Conservation (phyloP, 2,888 invertebrate species). For the Andrena fulva region DNA sequence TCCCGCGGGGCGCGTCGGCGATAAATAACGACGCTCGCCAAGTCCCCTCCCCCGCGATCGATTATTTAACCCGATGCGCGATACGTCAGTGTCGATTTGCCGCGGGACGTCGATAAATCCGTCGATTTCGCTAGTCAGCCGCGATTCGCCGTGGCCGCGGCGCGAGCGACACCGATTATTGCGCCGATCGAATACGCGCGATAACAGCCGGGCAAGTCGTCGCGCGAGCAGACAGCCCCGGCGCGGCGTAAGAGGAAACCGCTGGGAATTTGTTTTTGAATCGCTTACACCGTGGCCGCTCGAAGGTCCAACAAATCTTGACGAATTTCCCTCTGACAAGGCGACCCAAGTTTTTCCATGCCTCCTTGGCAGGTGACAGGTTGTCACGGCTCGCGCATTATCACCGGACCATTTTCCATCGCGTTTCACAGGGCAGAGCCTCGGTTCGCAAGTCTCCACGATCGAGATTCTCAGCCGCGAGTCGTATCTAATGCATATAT, state of each 20-base stretch:
- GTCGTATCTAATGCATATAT: too few relatives aligned
- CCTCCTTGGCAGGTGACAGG: too few relatives aligned
- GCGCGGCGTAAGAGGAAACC: background rate
- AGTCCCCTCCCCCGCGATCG: background rate
- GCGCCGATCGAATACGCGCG: conserved; percentile 16
- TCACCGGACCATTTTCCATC: too few relatives aligned
- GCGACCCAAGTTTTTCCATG: too few relatives aligned
- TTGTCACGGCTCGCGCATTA: too few relatives aligned
- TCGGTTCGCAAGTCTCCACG: too few relatives aligned
- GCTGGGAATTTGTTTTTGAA: background rate
- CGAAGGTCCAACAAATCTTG: too few relatives aligned
- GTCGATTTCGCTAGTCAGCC: background rate
- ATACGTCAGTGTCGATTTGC: background rate
- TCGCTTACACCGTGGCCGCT: too few relatives aligned
- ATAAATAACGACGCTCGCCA: background rate
- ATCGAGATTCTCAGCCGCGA: too few relatives aligned
- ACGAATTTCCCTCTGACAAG: too few relatives aligned
- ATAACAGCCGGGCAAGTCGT: conserved; percentile 1
- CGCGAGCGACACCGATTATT: conserved; percentile 26
- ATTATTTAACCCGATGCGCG: conserved; percentile 4
- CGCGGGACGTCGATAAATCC: conserved; percentile 9
- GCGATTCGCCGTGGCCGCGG: background rate
- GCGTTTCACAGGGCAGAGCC: too few relatives aligned
- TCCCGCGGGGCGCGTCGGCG: background rate
- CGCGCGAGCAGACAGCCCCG: background rate